Evolutionary conservation across 2,113 vertebrate genomes (phyloP).

Genomic region (Kobus ellipsiprymnus): DNA sequence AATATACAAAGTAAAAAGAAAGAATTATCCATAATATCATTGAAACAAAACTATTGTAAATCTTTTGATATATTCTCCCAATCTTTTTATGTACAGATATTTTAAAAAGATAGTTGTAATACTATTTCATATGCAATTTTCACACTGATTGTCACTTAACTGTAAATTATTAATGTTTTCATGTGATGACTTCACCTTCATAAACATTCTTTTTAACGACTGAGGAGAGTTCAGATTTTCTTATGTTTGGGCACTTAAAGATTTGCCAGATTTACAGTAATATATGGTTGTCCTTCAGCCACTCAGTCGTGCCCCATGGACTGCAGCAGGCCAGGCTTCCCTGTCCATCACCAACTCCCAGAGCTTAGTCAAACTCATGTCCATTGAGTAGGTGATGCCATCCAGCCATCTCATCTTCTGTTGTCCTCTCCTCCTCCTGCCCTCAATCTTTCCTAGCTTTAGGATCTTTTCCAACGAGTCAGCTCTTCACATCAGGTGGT

Average conservation of each 20-base stretch:
- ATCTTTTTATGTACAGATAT: background rate
- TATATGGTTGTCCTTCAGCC: background rate
- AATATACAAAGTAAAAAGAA: background rate
- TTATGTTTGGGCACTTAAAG: background rate
- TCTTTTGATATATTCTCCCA: background rate
- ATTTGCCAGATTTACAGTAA: background rate
- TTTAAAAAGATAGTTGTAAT: background rate
- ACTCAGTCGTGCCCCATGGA: background rate
- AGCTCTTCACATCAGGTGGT: background rate
- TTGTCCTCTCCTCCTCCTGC: background rate
- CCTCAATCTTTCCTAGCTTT: background rate
- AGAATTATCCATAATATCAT: background rate
- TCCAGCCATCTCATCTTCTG: background rate
- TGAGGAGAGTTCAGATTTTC: background rate
- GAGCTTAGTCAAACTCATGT: background rate
- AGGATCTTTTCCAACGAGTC: background rate
- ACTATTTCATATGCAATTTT: background rate
- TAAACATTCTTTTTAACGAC: background rate
- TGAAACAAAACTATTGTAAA: background rate
- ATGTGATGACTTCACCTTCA: background rate
- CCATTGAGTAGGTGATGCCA: background rate
- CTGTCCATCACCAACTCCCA: background rate
- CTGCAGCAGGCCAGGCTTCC: fast-evolving
- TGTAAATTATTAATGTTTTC: background rate
- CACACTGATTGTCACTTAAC: background rate